phyloP scores from a whole-genome alignment of 1,140 invertebrate genomes.

The Panulirus ornatus region DNA sequence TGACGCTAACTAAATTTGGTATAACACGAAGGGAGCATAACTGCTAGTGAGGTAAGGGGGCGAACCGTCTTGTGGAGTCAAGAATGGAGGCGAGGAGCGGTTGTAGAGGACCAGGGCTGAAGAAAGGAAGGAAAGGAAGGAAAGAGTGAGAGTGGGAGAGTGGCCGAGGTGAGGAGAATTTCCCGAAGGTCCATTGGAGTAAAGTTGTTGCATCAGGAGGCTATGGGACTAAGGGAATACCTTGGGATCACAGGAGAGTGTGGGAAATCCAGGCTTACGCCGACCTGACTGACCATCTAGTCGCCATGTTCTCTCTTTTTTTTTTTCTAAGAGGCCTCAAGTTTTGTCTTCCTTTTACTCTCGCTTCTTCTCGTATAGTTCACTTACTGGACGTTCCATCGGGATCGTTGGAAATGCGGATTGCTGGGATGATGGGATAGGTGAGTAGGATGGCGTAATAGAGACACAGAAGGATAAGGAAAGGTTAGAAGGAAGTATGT shows the following conservation, averaged over 20 bases:
- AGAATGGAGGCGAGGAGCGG: neutral
- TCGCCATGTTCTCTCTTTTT: no score
- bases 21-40: conserved; percentile 20
- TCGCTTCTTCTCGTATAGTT: conserved; percentile 18
- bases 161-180: neutral
- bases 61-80: neutral
- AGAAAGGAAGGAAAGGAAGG: neutral
- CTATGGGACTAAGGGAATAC: neutral
- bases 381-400: conserved; percentile 6
- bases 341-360: conserved; percentile 17
- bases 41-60: no score
- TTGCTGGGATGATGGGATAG: neutral
- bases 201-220: neutral
- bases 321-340: conserved; percentile 22
- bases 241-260: neutral
- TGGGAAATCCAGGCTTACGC: conserved; percentile 23
- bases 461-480: neutral
- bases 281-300: conserved; percentile 35
- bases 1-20: conserved; percentile 48
- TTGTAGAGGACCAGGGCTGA: neutral
- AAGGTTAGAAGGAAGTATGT: no score
- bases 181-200: neutral
- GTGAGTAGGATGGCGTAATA: neutral
- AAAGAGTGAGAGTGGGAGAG: neutral
- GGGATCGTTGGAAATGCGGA: neutral